phyloP scores from a whole-genome alignment of 1,140 invertebrate genomes.

The Zaprionus ornatus region DNA sequence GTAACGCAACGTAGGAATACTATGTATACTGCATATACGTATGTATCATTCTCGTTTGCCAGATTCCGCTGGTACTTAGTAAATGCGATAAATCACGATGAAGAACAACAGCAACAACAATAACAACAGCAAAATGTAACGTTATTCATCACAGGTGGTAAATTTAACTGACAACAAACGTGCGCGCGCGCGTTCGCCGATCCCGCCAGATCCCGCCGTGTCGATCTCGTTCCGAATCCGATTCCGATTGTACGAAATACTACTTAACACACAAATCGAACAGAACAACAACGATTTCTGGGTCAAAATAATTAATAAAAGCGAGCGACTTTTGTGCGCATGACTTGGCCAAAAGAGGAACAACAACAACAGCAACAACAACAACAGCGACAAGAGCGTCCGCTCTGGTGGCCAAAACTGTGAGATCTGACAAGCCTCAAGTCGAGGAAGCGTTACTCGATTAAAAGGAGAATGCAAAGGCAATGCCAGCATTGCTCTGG shows the following conservation, averaged over 20 bases:
- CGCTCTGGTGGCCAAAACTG: constrained; percentile 24
- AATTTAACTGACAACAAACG: constrained; percentile 81
- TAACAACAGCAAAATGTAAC: constrained; percentile 64
- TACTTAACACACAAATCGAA: constrained; percentile 50
- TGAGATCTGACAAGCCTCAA: constrained; percentile 16
- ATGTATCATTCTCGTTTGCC: constrained; percentile 51
- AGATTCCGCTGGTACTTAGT: constrained; percentile 49
- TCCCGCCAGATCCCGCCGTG: constrained; percentile 5
- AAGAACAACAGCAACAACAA: constrained; percentile 31
- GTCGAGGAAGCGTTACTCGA: constrained; percentile 33
- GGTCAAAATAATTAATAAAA: constrained; percentile 80
- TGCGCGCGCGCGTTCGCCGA: constrained; percentile 42
- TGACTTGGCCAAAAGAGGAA: constrained; percentile 62
- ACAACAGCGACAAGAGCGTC: background rate
- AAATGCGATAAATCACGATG: constrained; percentile 73
- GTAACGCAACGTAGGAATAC: constrained; percentile 18
- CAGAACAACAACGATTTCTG: constrained; percentile 53
- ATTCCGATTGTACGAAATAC: constrained; percentile 34
- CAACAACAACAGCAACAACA: background rate
- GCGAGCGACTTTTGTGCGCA: constrained; percentile 60
- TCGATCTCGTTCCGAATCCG: constrained; percentile 2
- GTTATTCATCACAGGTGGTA: constrained; percentile 82
- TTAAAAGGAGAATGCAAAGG: constrained; percentile 15
- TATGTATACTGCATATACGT: background rate
- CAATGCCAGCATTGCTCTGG: background rate